Base-by-base conservation (phyloP, 2,113 vertebrate genomes). In the Vombatus ursinus region DNA sequence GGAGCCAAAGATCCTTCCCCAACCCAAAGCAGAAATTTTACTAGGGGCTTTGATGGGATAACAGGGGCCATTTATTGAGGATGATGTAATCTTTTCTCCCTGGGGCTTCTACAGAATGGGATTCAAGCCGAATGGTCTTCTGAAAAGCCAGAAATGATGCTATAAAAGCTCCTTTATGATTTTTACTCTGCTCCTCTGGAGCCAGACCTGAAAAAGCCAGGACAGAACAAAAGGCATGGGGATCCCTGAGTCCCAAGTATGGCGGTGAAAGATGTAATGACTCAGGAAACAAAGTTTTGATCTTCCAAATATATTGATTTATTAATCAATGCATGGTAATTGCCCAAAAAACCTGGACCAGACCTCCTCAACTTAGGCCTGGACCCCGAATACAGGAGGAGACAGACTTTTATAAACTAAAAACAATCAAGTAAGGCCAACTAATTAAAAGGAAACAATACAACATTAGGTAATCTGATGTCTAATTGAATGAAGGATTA, bases 71-170 rank as follows among this genome's bases (percentile, higher is more conserved):
- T 97, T 96, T 96, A 92, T 94, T 25, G 92, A 94, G 50, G 68
- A 77, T 95, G 95, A 97, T 93, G 96, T 48, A 96, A 97, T 96
- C 93, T 61, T 96, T 95, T 95, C 51, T 94, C 96, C 84, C 61
- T 53, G 94, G 53, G 51, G 94, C 92, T 68, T 91, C 52, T 37
- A 31, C 52, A 90, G 8, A 44, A 54, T 16, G 90, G 50, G 49
- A 52, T 68, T 3, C 2, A 16, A 95, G 93, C 94, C 94, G 92
- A 94, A 91, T 1, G 8, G 22, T 48, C 50, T 92, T 68, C 92
- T 90, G 93, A 52, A 47, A 95, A 91, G 50, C 77, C 24, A 12
- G 48, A 52, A 92, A 53, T 50, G 57, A 57, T 68, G 48, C 31
- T 90, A 95, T 95, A 90, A 96, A 95, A 92, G 91, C 47, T 53